These are phyloP conservation scores for Zaprionus nigranus DNA, from an alignment of 1,140 invertebrate genomes.

Conservation along the genomic window DNA sequence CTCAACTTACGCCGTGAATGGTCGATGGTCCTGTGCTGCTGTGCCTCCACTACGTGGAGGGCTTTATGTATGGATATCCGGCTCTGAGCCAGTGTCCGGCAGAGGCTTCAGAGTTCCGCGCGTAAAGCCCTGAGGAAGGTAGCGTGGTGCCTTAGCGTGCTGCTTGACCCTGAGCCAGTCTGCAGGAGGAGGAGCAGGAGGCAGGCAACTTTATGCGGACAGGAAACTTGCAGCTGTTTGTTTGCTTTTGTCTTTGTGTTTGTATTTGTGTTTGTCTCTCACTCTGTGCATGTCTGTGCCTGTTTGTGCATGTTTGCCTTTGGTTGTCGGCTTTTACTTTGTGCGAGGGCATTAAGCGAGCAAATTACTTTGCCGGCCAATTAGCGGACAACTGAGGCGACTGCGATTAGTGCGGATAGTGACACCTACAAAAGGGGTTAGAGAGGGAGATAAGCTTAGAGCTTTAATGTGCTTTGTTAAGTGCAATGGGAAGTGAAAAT, in stretches of 20 bases:
- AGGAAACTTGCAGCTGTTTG: constrained; percentile 42
- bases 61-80: constrained; percentile 55
- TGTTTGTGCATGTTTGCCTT: constrained; percentile 25
- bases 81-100: constrained; percentile 48
- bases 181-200: background rate
- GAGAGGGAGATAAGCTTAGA: background rate
- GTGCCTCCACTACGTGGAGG: background rate
- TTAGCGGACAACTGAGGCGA: constrained; percentile 44
- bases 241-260: constrained; percentile 26
- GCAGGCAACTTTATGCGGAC: constrained; percentile 40
- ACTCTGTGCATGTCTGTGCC: background rate
- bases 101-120: background rate
- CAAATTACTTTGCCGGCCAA: constrained; percentile 64
- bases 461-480: background rate
- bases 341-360: constrained; percentile 48
- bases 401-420: constrained; percentile 11
- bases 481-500: too few relatives aligned
- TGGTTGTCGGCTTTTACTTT: constrained; percentile 18
- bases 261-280: background rate
- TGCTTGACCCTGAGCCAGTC: constrained; percentile 44
- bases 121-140: background rate
- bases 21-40: background rate
- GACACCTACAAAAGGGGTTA: background rate
- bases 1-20: constrained; percentile 60
- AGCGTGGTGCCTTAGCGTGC: constrained; percentile 44